Evolutionary conservation across 2,113 vertebrate species (phyloP).

Genomic region (Oncorhynchus gorbuscha): DNA sequence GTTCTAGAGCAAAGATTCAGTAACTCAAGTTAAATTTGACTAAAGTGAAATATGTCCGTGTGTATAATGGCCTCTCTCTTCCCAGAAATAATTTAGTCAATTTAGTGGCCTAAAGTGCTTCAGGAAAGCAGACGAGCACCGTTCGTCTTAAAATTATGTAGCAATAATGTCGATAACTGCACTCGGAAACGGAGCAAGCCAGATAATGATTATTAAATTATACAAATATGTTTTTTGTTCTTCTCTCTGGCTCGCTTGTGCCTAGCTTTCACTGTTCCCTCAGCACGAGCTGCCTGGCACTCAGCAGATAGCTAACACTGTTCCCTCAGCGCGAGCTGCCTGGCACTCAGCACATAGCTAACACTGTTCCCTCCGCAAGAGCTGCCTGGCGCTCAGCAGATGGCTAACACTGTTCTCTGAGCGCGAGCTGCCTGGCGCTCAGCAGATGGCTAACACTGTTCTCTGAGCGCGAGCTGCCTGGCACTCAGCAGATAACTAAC

Average conservation of each 20-base stretch:
- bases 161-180: conserved; percentile 13
- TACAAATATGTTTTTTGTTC: background rate
- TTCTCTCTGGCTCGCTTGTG: background rate
- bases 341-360: background rate
- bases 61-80: background rate
- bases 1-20: too few species aligned
- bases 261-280: background rate
- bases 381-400: background rate
- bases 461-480: background rate
- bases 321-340: too few species aligned
- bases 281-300: background rate
- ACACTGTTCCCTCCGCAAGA: too few species aligned
- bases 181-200: conserved; percentile 5
- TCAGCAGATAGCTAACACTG: too few species aligned
- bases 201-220: conserved; percentile 38
- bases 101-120: background rate
- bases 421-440: background rate
- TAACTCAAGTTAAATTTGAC: too few species aligned
- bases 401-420: too few species aligned
- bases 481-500: background rate
- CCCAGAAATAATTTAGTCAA: conserved; percentile 11
- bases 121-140: background rate
- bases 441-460: background rate
- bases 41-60: too few species aligned
- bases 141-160: conserved; percentile 18